Evolutionary conservation across 2,888 invertebrate species (phyloP).

Genomic region (Ophraella communa): DNA sequence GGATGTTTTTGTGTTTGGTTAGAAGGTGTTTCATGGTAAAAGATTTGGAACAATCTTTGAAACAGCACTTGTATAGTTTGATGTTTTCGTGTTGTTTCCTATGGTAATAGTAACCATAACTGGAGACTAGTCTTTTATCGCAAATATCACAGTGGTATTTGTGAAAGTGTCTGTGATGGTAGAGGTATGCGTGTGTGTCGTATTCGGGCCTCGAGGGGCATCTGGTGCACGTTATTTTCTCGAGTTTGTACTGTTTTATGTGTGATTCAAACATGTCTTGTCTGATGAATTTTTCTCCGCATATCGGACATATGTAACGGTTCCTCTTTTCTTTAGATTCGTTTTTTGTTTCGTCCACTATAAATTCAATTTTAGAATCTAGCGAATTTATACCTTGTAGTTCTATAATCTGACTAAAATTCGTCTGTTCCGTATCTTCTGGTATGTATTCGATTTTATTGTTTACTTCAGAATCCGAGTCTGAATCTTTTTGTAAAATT

Average conservation of each 20-base stretch:
- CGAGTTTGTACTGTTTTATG: constrained; percentile 2
- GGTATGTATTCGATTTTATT: background rate
- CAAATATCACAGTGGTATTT: constrained; percentile 37
- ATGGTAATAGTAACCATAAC: constrained; percentile 21
- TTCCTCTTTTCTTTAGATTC: background rate
- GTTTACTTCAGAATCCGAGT: no score
- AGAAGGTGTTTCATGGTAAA: constrained; percentile 37
- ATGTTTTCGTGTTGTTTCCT: constrained; percentile 27
- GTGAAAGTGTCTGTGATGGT: constrained; percentile 28
- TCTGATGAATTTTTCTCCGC: constrained; percentile 1
- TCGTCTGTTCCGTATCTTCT: background rate
- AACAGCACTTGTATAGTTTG: constrained; percentile 29
- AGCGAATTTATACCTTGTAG: background rate
- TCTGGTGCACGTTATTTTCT: constrained; percentile 7
- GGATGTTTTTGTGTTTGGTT: constrained; percentile 34
- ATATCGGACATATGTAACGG: constrained; percentile 13
- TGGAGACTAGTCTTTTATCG: constrained; percentile 27
- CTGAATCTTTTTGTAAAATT: no score
- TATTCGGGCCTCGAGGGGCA: constrained; percentile 1
- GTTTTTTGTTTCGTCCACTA: background rate
- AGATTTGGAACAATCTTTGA: constrained; percentile 34
- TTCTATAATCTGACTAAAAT: constrained; percentile 3
- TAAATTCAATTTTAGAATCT: constrained; percentile 8
- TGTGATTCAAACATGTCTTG: constrained; percentile 1
- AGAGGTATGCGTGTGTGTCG: constrained; percentile 10